These are phyloP conservation scores for Mimachlamys varia DNA, from an alignment of 2,888 invertebrate genomes.

Conservation along the genomic window DNA sequence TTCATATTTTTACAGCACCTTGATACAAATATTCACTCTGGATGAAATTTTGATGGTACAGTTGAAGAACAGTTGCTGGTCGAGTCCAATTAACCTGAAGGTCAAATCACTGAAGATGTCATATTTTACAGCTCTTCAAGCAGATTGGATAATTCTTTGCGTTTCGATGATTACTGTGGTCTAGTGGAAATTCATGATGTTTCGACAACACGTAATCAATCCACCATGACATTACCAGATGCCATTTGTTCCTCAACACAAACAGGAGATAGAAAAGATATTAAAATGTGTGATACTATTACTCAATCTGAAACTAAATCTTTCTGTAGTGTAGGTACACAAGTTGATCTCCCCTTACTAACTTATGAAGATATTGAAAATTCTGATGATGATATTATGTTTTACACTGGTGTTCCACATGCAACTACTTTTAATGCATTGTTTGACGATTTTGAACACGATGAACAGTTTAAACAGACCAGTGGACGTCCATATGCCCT, in stretches of 20 bases:
- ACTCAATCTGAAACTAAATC: background rate
- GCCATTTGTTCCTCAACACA: background rate
- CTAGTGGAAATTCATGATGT: background rate
- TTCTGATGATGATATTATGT: background rate
- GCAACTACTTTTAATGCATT: background rate
- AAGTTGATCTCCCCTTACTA: background rate
- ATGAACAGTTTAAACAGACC: too few relatives aligned
- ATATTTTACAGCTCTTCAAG: too few relatives aligned
- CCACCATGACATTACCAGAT: background rate
- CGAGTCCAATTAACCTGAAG: too few relatives aligned
- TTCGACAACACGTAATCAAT: background rate
- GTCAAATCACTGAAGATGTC: too few relatives aligned
- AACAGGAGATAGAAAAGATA: background rate
- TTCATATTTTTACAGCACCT: too few relatives aligned
- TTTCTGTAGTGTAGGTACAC: background rate
- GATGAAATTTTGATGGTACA: too few relatives aligned
- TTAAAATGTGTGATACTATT: background rate
- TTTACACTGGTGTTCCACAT: background rate
- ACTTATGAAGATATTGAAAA: background rate
- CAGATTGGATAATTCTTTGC: background rate
- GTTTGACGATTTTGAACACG: background rate
- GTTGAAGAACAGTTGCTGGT: too few relatives aligned
- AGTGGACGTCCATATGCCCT: constrained; percentile 47
- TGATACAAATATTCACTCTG: too few relatives aligned
- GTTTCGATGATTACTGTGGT: background rate